Percentiles rank a stretch among this genome's conserved stretches.
These are phyloP conservation scores for Eupithecia vulgata DNA, from an alignment of 2,888 invertebrate species.

Conservation along the genomic window DNA sequence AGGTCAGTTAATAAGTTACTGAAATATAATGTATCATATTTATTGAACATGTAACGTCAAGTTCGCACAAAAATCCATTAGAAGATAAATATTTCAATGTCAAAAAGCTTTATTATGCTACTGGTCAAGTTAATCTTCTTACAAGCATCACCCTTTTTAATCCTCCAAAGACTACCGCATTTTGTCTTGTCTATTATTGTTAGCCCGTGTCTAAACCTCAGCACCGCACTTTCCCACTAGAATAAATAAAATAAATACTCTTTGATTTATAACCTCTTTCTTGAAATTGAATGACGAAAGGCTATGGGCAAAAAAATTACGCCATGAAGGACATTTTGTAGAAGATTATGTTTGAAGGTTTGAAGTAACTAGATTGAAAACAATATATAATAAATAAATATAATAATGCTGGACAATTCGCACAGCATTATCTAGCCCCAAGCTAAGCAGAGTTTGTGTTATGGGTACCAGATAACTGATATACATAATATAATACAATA, in stretches of 20 bases:
- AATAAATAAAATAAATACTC: conserved; percentile 24
- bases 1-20: no score
- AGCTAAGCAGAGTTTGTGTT: no score
- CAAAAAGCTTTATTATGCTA: not conserved
- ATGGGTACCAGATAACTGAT: no score
- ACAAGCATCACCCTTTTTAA: not conserved
- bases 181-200: conserved; percentile 22
- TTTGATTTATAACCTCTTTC: conserved; percentile 30
- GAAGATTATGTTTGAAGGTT: not conserved
- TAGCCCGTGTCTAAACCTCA: conserved; percentile 10
- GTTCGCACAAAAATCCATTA: not conserved
- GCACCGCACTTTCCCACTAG: conserved; percentile 12
- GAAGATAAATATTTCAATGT: not conserved
- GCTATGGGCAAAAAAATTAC: not conserved
- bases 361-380: not conserved
- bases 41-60: not conserved
- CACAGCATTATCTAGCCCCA: no score
- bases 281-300: conserved; percentile 2
- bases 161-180: conserved; percentile 38
- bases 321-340: not conserved
- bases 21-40: not conserved
- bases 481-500: no score
- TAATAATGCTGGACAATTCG: no score
- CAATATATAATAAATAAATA: no score
- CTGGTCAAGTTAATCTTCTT: not conserved